phyloP scores from a whole-genome alignment of 2,888 invertebrate species.

The Drosophila yooni region DNA sequence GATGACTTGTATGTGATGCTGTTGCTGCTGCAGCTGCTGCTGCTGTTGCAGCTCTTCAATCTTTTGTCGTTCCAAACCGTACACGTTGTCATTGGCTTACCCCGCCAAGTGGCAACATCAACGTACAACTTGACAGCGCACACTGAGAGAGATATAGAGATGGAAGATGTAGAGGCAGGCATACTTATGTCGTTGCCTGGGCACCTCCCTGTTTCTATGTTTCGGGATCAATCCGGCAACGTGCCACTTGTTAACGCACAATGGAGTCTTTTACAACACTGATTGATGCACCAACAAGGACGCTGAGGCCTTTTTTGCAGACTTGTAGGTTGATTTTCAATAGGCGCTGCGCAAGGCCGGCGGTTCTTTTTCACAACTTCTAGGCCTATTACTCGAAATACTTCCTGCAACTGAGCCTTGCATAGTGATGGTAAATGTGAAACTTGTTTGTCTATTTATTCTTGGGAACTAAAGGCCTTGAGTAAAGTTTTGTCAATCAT shows the following conservation, averaged over 20 bases:
- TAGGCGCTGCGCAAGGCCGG: not conserved
- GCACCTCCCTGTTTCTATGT: conserved; percentile 38
- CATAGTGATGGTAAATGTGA: not conserved
- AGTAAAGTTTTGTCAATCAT: not conserved
- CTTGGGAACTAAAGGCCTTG: not conserved
- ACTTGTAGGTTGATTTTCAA: not conserved
- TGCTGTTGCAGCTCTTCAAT: conserved; percentile 55
- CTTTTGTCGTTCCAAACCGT: conserved; percentile 67
- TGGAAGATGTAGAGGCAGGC: conserved; percentile 8
- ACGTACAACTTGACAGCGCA: conserved; percentile 32
- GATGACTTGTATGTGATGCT: conserved; percentile 70
- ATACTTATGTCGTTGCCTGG: conserved; percentile 56
- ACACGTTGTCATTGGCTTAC: conserved; percentile 71
- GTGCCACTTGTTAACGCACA: conserved; percentile 77
- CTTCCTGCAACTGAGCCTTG: conserved; percentile 7
- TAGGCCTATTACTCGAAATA: conserved; percentile 7
- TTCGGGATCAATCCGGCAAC: conserved; percentile 64
- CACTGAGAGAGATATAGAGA: not conserved
- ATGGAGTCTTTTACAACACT: conserved; percentile 62
- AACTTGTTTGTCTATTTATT: not conserved
- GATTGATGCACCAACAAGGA: conserved; percentile 62
- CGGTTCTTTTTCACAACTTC: not conserved
- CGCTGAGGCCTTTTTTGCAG: conserved; percentile 27
- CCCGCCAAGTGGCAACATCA: conserved; percentile 62
- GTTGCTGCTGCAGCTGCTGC: conserved; percentile 9